Percentiles rank a stretch among this genome's conserved stretches.
phyloP scores from a whole-genome alignment of 2,113 vertebrate species.

The Engystomops pustulosus region DNA sequence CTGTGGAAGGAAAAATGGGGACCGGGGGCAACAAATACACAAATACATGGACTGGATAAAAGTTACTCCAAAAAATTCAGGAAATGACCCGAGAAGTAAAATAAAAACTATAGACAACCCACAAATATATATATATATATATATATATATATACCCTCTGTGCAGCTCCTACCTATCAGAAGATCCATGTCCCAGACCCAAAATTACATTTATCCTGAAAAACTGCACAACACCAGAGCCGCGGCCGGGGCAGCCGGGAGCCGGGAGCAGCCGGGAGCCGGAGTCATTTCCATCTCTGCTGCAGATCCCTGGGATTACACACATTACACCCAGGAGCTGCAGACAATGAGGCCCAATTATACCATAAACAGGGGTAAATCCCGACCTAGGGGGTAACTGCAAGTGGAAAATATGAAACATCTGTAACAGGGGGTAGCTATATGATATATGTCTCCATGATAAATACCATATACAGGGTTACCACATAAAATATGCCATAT shows the following conservation, averaged over 20 bases:
- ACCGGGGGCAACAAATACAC: too few species aligned
- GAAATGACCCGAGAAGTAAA: background rate
- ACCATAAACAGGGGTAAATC: background rate
- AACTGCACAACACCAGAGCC: background rate
- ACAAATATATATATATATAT: slow-evolving; percentile 61
- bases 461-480: too few species aligned
- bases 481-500: too few species aligned
- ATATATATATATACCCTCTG: too few species aligned
- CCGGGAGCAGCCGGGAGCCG: slow-evolving; percentile 1
- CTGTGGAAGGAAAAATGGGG: too few species aligned
- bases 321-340: background rate
- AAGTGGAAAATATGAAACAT: background rate
- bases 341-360: slow-evolving; percentile 64
- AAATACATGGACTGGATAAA: too few species aligned
- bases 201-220: background rate
- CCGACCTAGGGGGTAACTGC: background rate
- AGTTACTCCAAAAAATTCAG: background rate
- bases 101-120: background rate
- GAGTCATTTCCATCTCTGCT: background rate
- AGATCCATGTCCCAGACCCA: background rate
- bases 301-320: background rate
- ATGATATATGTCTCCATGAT: background rate
- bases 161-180: background rate
- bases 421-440: background rate
- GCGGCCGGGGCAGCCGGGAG: slow-evolving; percentile 8